A percentile compares a stretch with the other conserved stretches of the same genome.
Evolutionary conservation across 2,113 vertebrate species (phyloP).

Genomic region (Atractosteus spatula): DNA sequence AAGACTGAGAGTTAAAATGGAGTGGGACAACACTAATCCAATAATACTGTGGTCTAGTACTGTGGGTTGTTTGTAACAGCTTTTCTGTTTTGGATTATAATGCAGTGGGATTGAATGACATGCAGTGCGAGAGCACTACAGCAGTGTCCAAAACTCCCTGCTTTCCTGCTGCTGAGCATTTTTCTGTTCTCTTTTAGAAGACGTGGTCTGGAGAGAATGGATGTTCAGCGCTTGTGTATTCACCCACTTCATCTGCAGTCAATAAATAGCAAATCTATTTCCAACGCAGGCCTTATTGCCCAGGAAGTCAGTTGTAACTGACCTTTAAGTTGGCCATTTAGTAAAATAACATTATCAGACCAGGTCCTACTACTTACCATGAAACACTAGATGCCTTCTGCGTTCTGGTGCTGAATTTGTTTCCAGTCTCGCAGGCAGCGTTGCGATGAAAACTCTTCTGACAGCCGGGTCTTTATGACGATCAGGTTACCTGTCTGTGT

Average conservation of each 20-base stretch:
- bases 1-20: too few relatives aligned
- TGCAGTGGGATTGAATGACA: too few relatives aligned
- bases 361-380: constrained; percentile 58
- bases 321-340: constrained; percentile 67
- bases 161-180: too few relatives aligned
- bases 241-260: constrained; percentile 34
- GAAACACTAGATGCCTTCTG: constrained; percentile 67
- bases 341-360: constrained; percentile 67
- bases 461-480: constrained; percentile 41
- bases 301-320: constrained; percentile 47
- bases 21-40: too few relatives aligned
- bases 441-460: constrained; percentile 49
- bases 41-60: too few relatives aligned
- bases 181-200: too few relatives aligned
- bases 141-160: too few relatives aligned
- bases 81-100: too few relatives aligned
- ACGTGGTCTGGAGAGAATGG: background rate
- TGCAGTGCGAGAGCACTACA: too few relatives aligned
- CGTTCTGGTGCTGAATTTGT: constrained; percentile 57
- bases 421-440: constrained; percentile 60
- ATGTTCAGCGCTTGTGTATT: constrained; percentile 39
- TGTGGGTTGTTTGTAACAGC: too few relatives aligned
- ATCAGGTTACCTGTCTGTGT: constrained; percentile 71
- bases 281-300: constrained; percentile 41
- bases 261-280: constrained; percentile 59